A percentile compares a stretch with the other conserved stretches of the same genome.
Conservation (phyloP, 2,888 invertebrate species). For the Apocheima hispidaria region DNA sequence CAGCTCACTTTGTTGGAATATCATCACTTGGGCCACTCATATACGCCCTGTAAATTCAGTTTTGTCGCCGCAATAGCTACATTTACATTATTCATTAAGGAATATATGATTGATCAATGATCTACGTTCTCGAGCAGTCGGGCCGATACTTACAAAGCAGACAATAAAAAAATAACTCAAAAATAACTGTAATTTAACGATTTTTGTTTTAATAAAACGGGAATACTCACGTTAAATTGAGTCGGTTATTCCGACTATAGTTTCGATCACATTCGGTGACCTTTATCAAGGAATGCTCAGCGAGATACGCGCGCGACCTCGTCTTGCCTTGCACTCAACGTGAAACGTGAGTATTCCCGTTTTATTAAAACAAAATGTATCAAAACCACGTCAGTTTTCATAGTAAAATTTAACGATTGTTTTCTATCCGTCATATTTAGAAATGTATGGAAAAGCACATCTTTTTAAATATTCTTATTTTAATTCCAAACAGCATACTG, state of each 20-base stretch:
- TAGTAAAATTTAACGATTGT: not conserved
- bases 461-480: not conserved
- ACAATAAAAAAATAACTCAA: not conserved
- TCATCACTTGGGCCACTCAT: slow-evolving; percentile 74
- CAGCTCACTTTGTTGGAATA: slow-evolving; percentile 79
- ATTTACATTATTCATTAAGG: slow-evolving; percentile 69
- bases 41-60: slow-evolving; percentile 72
- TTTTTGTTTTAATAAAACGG: too few species aligned
- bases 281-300: too few species aligned
- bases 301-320: too few species aligned
- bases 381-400: too few species aligned
- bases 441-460: not conserved
- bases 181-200: too few species aligned
- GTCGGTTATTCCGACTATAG: too few species aligned
- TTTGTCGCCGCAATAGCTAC: slow-evolving; percentile 56
- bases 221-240: too few species aligned
- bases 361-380: not conserved
- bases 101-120: slow-evolving; percentile 60
- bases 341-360: too few species aligned
- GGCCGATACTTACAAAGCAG: slow-evolving; percentile 40
- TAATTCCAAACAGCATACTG: not conserved
- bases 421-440: not conserved
- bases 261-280: too few species aligned
- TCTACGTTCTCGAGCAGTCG: slow-evolving; percentile 57
- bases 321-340: too few species aligned